phyloP scores from a whole-genome alignment of 2,113 vertebrate species.

The Tetrax tetrax region DNA sequence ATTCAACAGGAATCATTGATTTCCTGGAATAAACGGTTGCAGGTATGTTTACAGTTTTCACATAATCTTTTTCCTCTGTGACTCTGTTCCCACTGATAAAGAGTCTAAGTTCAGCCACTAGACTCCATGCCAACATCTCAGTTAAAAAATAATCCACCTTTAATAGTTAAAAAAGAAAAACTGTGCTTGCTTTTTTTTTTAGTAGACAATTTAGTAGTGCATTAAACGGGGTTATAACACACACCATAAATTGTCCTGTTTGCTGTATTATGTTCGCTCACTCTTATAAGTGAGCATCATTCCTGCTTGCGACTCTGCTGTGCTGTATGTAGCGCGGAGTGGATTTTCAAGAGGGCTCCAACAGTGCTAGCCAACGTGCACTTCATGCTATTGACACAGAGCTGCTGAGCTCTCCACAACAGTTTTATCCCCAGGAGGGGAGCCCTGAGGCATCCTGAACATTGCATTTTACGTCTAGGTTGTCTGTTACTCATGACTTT shows the following conservation, averaged over 20 bases:
- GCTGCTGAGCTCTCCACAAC: neutral
- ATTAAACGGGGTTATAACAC: neutral
- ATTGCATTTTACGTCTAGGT: neutral
- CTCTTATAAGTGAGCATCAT: accelerated
- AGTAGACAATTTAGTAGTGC: neutral
- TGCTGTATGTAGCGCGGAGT: neutral
- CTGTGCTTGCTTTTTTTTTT: neutral
- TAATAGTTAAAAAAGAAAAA: neutral
- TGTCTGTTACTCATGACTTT: neutral
- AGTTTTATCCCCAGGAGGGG: neutral
- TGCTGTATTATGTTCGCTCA: neutral
- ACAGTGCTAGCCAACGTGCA: too few species aligned
- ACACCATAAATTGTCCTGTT: neutral
- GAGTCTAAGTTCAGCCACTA: neutral
- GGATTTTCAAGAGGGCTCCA: neutral
- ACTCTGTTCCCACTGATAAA: neutral
- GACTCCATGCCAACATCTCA: neutral
- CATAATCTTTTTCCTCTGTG: neutral
- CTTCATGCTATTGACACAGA: neutral
- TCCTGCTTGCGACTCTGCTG: neutral
- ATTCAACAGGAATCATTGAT: neutral
- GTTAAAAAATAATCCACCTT: neutral
- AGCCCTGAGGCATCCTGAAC: neutral
- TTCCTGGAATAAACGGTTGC: neutral
- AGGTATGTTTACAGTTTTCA: neutral